Base-by-base conservation (phyloP, 1,140 invertebrate species). In the Rhysida immarginata region DNA sequence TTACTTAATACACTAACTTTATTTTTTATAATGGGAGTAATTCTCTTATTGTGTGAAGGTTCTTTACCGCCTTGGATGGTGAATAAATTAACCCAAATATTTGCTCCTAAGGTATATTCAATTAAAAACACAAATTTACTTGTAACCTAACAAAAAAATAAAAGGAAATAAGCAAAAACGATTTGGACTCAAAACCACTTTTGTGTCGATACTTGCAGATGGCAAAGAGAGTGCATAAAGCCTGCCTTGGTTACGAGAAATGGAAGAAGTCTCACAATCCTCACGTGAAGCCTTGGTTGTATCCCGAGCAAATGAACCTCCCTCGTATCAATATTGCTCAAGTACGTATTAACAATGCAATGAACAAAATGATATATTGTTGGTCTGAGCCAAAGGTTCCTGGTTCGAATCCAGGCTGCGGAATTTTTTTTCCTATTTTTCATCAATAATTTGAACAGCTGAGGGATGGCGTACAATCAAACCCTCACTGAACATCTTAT, bases 51-150 rank as follows among this genome's bases (percentile, higher is more conserved):
- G 46, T 55, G 60, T 65, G 2, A 55, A 74, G 73, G 74, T 55
- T 85, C 84, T 61, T 70, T 94, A 56, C 89, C 88, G 13, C 80
- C 82, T 11, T 93, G 89, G 88, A 72, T 90, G 44, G 85, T 92
- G 16, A 93, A 94, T 70, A 86, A 84, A 74, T 78, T 87, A 49
- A 90, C 88, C 26, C 83, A 87, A 62, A 84, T 85, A 64, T 77
- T 91, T 65, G 87, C 87, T 2, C 88, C 88, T 20, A 84, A 85
- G 69, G 77, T 75, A 65, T n/a, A n/a, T n/a, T n/a, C n/a, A n/a
- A n/a, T n/a, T n/a, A n/a, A n/a, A n/a, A n/a, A n/a, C n/a, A n/a
- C n/a, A n/a, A n/a, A n/a, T n/a, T n/a, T n/a, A n/a, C n/a, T n/a
- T n/a, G n/a, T n/a, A n/a, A n/a, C n/a, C n/a, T n/a, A n/a, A n/a